Conservation (phyloP, 2,888 invertebrate species). For the Invenusta paracnida region DNA sequence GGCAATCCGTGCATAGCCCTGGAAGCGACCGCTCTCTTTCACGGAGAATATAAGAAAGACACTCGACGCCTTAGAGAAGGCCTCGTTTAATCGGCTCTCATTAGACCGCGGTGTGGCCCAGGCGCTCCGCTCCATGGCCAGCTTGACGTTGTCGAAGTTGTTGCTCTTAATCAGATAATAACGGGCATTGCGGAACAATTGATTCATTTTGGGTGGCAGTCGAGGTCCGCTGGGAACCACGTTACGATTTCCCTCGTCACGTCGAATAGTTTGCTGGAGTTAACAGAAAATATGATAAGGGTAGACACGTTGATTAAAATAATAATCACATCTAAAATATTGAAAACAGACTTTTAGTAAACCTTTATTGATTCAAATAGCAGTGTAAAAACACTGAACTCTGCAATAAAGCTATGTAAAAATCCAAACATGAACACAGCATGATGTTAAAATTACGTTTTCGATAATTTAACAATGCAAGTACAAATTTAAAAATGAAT, state of each 20-base stretch:
- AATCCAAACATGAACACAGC: neutral
- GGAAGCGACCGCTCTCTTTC: slow-evolving; percentile 85
- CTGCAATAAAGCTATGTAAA: neutral
- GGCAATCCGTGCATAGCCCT: slow-evolving; percentile 82
- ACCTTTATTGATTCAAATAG: too few species aligned
- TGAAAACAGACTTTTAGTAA: too few species aligned
- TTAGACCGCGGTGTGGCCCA: slow-evolving; percentile 97
- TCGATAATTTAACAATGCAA: too few species aligned
- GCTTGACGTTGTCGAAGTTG: slow-evolving; percentile 87
- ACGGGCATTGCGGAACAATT: slow-evolving; percentile 75
- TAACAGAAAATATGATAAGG: neutral
- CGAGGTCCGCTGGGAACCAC: neutral
- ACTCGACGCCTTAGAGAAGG: slow-evolving; percentile 80
- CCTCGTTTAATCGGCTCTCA: slow-evolving; percentile 89
- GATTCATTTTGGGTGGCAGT: slow-evolving; percentile 33
- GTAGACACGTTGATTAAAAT: too few species aligned
- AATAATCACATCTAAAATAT: too few species aligned
- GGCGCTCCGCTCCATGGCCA: slow-evolving; percentile 83
- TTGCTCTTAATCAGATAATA: slow-evolving; percentile 96
- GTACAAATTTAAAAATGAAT: too few species aligned
- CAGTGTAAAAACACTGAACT: too few species aligned
- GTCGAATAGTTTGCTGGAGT: neutral
- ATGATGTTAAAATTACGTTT: neutral
- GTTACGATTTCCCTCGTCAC: neutral
- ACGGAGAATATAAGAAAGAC: slow-evolving; percentile 92